A percentile compares a stretch with the other conserved stretches of the same genome.
Evolutionary conservation across 2,888 invertebrate species (phyloP).

Genomic region (Cerastoderma edule): DNA sequence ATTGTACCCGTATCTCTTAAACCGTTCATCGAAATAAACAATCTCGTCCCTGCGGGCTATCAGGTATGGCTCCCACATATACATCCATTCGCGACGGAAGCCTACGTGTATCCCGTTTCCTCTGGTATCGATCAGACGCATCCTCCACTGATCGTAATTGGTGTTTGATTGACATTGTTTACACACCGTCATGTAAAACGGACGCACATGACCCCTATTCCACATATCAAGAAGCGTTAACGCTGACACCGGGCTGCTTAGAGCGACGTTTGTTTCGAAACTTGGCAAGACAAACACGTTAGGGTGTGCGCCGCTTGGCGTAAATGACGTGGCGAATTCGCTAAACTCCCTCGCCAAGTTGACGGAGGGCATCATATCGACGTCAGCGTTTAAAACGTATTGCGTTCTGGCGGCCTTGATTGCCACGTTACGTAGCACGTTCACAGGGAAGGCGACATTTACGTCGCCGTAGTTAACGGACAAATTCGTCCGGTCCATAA

Average conservation of each 20-base stretch:
- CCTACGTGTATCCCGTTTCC: background rate
- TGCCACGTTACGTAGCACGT: too few species aligned
- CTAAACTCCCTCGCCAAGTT: too few species aligned
- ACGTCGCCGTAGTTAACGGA: too few species aligned
- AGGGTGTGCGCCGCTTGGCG: too few species aligned
- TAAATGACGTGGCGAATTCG: too few species aligned
- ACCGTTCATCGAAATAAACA: background rate
- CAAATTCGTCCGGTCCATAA: too few species aligned
- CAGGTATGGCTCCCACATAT: background rate
- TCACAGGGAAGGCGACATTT: too few species aligned
- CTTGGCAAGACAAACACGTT: too few species aligned
- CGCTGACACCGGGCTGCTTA: background rate
- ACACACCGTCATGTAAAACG: background rate
- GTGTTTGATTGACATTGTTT: background rate
- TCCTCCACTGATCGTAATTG: background rate
- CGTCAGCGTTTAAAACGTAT: too few species aligned
- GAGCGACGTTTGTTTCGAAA: background rate
- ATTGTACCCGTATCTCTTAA: background rate
- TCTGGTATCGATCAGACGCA: background rate
- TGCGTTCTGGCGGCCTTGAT: too few species aligned
- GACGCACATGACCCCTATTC: background rate
- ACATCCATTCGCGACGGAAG: background rate
- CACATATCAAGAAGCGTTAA: background rate
- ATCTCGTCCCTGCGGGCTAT: background rate
- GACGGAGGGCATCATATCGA: too few species aligned